These are phyloP conservation scores for Frankliniella intonsa DNA, from an alignment of 2,888 invertebrate genomes.

Conservation along the genomic window DNA sequence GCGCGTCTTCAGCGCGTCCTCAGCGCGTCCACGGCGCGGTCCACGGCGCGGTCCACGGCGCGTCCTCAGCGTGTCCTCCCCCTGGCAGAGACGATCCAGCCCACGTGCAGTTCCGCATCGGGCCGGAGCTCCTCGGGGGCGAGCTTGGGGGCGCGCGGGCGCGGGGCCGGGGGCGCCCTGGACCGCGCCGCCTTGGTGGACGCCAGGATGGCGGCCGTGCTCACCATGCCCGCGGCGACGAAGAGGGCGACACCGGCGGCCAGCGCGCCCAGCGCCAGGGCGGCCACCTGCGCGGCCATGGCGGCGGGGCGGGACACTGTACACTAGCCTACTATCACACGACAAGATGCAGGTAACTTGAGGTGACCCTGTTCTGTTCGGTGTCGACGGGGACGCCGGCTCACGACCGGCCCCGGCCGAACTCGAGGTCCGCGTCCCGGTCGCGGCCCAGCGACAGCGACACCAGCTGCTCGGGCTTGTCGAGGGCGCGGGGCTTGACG, in stretches of 20 bases:
- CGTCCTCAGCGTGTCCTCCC: not conserved
- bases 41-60: not conserved
- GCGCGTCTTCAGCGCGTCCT: too few relatives aligned
- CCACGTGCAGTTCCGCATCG: too few relatives aligned
- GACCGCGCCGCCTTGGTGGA: not conserved
- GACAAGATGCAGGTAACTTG: slow-evolving; percentile 12
- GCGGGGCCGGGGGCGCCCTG: not conserved
- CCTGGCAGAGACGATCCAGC: not conserved
- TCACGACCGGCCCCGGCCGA: not conserved
- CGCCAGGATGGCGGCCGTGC: not conserved
- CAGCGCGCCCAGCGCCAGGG: slow-evolving; percentile 2
- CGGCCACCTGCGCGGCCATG: not conserved
- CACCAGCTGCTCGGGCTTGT: not conserved
- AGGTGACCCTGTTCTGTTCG: not conserved
- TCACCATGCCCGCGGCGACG: not conserved
- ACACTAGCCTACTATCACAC: not conserved
- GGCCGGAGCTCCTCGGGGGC: not conserved
- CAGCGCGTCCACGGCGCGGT: not conserved
- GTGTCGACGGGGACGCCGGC: not conserved
- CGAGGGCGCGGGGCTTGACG: not conserved
- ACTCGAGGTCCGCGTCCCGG: not conserved
- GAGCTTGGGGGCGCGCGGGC: not conserved
- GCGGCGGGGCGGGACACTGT: not conserved
- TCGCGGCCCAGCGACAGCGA: not conserved
- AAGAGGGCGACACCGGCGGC: not conserved